Conservation (phyloP, 2,888 invertebrate genomes). For the Norana najaformis region DNA sequence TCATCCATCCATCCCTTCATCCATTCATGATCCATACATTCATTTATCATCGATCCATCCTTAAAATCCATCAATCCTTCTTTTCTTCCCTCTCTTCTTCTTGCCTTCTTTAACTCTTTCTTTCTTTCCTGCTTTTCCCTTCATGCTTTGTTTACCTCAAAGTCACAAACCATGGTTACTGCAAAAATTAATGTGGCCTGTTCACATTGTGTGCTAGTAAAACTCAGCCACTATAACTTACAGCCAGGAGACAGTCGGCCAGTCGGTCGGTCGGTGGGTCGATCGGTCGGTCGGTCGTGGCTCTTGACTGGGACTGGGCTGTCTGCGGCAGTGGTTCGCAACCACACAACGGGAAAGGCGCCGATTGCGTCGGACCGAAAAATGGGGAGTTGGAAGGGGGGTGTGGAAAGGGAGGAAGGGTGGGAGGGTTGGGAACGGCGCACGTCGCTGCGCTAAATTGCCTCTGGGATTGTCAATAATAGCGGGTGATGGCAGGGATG, state of each 20-base stretch:
- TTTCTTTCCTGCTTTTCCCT: background rate
- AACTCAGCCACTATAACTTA: no score
- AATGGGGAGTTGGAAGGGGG: background rate
- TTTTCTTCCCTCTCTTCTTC: background rate
- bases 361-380: background rate
- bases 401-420: background rate
- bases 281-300: background rate
- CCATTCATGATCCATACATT: background rate
- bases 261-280: background rate
- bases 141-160: background rate
- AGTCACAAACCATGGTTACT: background rate
- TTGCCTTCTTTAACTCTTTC: background rate
- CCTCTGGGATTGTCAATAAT: slow-evolving; percentile 21
- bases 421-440: background rate
- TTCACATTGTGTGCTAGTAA: background rate
- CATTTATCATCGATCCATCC: background rate
- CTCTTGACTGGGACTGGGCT: background rate
- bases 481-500: slow-evolving; percentile 20
- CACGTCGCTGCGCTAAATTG: background rate
- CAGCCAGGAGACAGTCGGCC: no score
- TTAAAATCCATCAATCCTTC: no score
- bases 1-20: background rate
- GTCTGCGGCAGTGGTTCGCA: background rate
- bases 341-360: background rate
- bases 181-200: background rate